These are phyloP conservation scores for Fulmarus glacialis DNA, from an alignment of 2,113 vertebrate genomes.

Conservation along the genomic window DNA sequence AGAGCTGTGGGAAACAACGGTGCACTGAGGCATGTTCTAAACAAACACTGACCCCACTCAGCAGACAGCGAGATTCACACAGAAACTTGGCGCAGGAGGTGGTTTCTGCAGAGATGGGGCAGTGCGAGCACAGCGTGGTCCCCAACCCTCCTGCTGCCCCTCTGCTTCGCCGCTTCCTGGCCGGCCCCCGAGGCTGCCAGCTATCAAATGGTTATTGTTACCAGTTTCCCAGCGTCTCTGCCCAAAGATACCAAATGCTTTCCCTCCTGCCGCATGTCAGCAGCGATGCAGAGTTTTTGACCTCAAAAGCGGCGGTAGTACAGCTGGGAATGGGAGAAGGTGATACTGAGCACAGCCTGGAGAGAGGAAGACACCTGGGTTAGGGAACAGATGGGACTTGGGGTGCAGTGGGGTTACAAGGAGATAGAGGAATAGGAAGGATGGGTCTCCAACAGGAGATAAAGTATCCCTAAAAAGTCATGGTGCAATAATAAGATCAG, in stretches of 20 bases:
- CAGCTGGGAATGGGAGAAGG: background rate
- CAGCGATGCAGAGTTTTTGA: background rate
- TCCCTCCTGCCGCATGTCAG: background rate
- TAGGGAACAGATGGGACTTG: background rate
- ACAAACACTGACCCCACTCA: background rate
- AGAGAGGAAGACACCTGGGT: background rate
- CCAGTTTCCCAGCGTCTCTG: background rate
- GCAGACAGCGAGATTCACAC: background rate
- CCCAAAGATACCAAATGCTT: background rate
- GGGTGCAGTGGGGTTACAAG: background rate
- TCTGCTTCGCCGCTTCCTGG: fast-evolving
- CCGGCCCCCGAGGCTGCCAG: fast-evolving
- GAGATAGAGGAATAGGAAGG: background rate
- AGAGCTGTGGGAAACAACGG: slow-evolving; percentile 16
- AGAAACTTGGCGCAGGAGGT: background rate
- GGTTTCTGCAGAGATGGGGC: background rate
- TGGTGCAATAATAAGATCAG: background rate
- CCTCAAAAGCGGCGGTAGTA: background rate
- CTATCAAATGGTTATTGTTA: background rate
- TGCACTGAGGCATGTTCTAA: background rate
- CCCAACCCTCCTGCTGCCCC: background rate
- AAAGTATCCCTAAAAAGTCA: background rate
- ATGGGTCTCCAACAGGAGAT: background rate
- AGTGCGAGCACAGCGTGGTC: background rate
- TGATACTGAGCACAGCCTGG: background rate